Percentiles rank a stretch among this genome's conserved stretches.
Evolutionary conservation across 2,113 vertebrate species (phyloP).

Genomic region (Colinus virginianus): DNA sequence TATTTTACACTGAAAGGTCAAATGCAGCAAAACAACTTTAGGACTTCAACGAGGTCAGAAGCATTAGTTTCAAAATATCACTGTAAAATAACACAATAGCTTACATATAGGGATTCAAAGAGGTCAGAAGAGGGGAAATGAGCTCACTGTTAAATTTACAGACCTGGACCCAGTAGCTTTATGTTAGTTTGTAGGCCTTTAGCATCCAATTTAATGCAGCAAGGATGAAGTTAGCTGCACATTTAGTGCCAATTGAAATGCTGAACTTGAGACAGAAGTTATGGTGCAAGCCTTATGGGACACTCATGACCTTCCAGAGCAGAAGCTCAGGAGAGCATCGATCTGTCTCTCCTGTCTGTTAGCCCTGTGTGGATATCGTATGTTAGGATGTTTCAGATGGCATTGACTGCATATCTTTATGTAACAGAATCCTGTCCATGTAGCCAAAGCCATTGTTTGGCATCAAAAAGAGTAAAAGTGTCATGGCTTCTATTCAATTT

Average conservation of each 20-base stretch:
- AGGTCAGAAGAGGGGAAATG: conserved; percentile 34
- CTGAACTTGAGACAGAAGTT: background rate
- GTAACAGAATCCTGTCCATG: background rate
- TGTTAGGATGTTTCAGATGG: background rate
- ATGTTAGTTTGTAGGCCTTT: background rate
- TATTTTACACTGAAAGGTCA: background rate
- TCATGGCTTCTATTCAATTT: conserved; percentile 1
- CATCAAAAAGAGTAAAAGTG: background rate
- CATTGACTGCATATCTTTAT: background rate
- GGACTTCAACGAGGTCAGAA: background rate
- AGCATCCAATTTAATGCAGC: background rate
- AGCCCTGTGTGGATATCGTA: background rate
- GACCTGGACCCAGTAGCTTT: background rate
- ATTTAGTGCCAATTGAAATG: background rate
- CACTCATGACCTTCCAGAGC: background rate
- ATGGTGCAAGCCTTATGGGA: background rate
- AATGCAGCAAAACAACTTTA: background rate
- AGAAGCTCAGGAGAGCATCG: background rate
- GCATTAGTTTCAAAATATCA: background rate
- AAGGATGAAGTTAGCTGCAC: background rate
- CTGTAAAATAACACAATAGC: background rate
- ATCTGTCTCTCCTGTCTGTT: background rate
- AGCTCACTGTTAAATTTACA: background rate
- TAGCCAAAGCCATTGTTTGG: background rate
- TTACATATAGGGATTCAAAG: background rate